Percentiles rank a stretch among this genome's conserved stretches.
Evolutionary conservation across 2,113 vertebrate species (phyloP).

Genomic region (Odobenus rosmarus): DNA sequence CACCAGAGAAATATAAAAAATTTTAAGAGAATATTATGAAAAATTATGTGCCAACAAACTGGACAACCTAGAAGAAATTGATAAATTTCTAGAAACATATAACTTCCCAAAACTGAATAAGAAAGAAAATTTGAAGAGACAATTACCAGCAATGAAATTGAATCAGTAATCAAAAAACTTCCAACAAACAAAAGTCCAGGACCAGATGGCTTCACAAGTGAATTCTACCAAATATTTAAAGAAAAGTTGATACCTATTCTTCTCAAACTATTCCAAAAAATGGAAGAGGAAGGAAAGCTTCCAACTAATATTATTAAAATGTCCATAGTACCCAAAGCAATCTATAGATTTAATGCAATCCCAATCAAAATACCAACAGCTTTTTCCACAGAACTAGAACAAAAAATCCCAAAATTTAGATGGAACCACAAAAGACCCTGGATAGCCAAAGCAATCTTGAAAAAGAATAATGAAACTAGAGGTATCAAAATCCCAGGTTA

Average conservation of each 20-base stretch:
- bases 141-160: not conserved
- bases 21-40: not conserved
- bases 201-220: not conserved
- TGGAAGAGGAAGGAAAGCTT: not conserved
- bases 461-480: not conserved
- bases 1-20: not conserved
- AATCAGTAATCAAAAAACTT: not conserved
- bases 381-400: not conserved
- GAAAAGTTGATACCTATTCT: not conserved
- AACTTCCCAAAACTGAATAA: not conserved
- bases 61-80: not conserved
- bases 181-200: not conserved
- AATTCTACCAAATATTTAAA: not conserved
- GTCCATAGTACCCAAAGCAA: not conserved
- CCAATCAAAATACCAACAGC: not conserved
- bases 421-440: not conserved
- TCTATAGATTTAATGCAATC: not conserved
- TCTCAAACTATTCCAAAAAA: not conserved
- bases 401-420: not conserved
- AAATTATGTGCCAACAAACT: not conserved
- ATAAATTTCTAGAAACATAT: not conserved
- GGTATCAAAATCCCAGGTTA: not conserved
- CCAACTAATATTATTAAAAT: not conserved
- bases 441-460: not conserved
- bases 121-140: not conserved